phyloP scores from a whole-genome alignment of 2,888 invertebrate species.

The Agrypnus murinus region DNA sequence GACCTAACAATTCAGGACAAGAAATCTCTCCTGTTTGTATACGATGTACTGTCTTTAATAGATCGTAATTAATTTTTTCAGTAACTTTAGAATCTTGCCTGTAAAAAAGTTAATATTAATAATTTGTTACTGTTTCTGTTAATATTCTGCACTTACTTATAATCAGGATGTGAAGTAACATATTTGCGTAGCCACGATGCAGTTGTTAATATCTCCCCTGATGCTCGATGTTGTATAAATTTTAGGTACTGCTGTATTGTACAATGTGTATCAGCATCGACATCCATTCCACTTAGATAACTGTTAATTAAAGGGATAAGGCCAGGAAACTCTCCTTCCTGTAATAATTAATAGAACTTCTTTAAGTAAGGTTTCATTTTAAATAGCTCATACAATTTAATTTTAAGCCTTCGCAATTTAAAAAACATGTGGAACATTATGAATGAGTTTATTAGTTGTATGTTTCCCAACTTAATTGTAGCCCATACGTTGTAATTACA shows the following conservation, averaged over 20 bases:
- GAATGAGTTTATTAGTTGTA: no score
- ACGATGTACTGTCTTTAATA: constrained; percentile 83
- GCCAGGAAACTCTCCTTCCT: constrained; percentile 94
- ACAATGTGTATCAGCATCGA: constrained; percentile 98
- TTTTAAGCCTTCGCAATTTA: no score
- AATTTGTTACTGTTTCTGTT: background rate
- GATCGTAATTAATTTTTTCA: constrained; percentile 93
- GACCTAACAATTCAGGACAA: constrained; percentile 86
- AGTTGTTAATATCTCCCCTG: constrained; percentile 93
- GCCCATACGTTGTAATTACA: no score
- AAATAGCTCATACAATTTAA: no score
- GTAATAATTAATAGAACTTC: constrained; percentile 26
- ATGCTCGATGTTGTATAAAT: constrained; percentile 90
- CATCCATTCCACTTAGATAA: constrained; percentile 95
- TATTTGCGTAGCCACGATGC: constrained; percentile 96
- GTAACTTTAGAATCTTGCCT: constrained; percentile 91
- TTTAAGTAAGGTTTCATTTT: no score
- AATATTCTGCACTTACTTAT: constrained; percentile 79
- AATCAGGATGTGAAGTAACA: constrained; percentile 90
- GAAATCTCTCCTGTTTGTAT: constrained; percentile 82
- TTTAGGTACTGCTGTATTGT: constrained; percentile 97
- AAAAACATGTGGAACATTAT: no score
- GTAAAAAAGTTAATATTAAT: no score
- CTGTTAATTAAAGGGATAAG: constrained; percentile 95
- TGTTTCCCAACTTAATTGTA: no score